Percentiles rank a stretch among this genome's conserved stretches.
Evolutionary conservation across 1,140 invertebrate species (phyloP).

Genomic region (Telenomus remus): DNA sequence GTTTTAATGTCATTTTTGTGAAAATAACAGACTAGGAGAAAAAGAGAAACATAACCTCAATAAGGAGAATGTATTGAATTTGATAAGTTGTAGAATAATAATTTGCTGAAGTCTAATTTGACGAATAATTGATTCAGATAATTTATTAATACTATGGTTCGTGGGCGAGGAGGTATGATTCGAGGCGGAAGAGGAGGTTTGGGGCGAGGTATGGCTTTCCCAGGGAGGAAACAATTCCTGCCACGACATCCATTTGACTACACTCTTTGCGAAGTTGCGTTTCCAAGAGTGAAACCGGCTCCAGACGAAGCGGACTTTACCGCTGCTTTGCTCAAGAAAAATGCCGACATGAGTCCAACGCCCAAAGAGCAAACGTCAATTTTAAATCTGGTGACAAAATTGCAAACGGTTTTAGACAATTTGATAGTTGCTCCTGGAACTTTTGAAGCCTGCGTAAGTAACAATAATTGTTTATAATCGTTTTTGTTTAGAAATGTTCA

Average conservation of each 20-base stretch:
- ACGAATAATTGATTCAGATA: background rate
- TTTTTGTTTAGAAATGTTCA: no score
- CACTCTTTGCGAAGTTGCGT: slow-evolving; percentile 89
- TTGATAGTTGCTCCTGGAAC: slow-evolving; percentile 93
- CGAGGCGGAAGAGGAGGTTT: slow-evolving; percentile 80
- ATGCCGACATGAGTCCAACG: slow-evolving; percentile 91
- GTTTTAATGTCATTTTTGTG: no score
- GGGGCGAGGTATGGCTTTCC: slow-evolving; percentile 82
- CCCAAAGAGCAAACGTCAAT: slow-evolving; percentile 92
- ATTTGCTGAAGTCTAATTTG: background rate
- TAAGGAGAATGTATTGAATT: no score
- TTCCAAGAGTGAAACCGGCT: slow-evolving; percentile 89
- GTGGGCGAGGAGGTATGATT: slow-evolving; percentile 77
- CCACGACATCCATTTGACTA: slow-evolving; percentile 94
- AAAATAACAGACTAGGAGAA: no score
- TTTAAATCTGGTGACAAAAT: slow-evolving; percentile 93
- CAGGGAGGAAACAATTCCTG: slow-evolving; percentile 83
- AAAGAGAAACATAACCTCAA: no score
- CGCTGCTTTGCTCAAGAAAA: slow-evolving; percentile 92
- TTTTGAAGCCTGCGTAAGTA: slow-evolving; percentile 96
- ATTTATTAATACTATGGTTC: slow-evolving; percentile 72
- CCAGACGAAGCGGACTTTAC: slow-evolving; percentile 89
- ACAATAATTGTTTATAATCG: background rate
- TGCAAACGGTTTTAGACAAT: slow-evolving; percentile 94
- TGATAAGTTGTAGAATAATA: background rate